Evolutionary conservation across 2,113 vertebrate species (phyloP).

Genomic region (Hippocampus barbouri): DNA sequence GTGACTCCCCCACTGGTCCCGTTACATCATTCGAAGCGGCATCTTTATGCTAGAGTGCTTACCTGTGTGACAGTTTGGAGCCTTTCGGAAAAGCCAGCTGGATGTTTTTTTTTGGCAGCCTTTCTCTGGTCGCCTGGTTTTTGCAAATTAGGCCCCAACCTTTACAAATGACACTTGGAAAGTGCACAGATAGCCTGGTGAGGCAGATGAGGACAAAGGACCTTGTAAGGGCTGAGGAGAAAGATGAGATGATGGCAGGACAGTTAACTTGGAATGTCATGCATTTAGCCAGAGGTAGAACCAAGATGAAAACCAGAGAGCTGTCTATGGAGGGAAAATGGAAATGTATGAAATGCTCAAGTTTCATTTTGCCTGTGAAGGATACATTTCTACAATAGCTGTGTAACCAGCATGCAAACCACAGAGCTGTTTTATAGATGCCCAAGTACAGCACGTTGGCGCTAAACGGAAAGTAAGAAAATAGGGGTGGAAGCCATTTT

Average conservation of each 20-base stretch:
- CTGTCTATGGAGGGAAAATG: too few relatives aligned
- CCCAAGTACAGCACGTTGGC: not conserved
- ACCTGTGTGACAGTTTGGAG: constrained; percentile 4
- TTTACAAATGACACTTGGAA: not conserved
- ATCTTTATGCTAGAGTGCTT: constrained; percentile 22
- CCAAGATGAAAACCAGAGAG: too few relatives aligned
- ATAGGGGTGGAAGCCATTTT: not conserved
- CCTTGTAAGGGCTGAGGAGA: not conserved
- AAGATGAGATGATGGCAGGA: constrained; percentile 1
- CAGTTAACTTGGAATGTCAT: constrained; percentile 12
- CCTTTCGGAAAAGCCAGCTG: not conserved
- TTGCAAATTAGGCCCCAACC: not conserved
- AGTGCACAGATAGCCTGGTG: not conserved
- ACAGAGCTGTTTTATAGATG: too few relatives aligned
- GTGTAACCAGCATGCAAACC: too few relatives aligned
- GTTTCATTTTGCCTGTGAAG: too few relatives aligned
- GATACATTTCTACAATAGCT: too few relatives aligned
- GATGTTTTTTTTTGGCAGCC: not conserved
- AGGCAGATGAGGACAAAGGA: not conserved
- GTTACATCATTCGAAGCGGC: not conserved
- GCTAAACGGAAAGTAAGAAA: not conserved
- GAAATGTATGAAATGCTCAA: too few relatives aligned
- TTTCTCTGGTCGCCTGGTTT: not conserved
- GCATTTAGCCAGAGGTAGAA: too few relatives aligned
- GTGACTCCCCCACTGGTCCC: not conserved